Evolutionary conservation across 1,140 invertebrate species (phyloP).

Genomic region (Drosophila parabipectinata): DNA sequence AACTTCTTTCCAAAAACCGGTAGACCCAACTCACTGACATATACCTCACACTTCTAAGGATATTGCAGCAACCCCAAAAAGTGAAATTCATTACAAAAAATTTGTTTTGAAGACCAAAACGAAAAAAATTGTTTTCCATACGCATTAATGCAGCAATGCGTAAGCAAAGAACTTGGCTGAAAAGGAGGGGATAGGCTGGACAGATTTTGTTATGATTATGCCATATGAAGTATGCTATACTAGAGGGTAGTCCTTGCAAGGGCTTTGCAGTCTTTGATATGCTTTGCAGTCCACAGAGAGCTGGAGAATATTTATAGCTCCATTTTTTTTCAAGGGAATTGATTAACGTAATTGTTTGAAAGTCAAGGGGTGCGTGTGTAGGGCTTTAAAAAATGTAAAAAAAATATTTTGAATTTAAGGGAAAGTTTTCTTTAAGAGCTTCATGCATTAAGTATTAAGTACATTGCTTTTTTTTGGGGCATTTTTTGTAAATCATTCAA

Average conservation of each 20-base stretch:
- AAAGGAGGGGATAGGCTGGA: conserved; percentile 12
- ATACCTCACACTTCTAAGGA: conserved; percentile 6
- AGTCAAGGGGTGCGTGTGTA: not conserved
- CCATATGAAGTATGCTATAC: not conserved
- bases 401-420: not conserved
- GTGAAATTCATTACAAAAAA: conserved; percentile 48
- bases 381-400: not conserved
- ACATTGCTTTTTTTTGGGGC: not conserved
- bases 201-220: conserved; percentile 37
- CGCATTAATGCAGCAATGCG: conserved; percentile 81
- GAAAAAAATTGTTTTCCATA: conserved; percentile 76
- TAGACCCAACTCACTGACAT: conserved; percentile 25
- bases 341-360: conserved; percentile 43
- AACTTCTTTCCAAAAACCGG: conserved; percentile 63
- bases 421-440: not conserved
- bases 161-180: conserved; percentile 19
- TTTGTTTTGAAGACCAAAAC: not conserved
- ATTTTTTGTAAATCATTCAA: conserved; percentile 29
- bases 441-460: not conserved
- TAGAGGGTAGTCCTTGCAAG: conserved; percentile 27
- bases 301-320: conserved; percentile 14
- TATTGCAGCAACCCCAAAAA: conserved; percentile 53
- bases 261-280: conserved; percentile 31
- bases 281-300: conserved; percentile 15
- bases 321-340: conserved; percentile 26